phyloP scores from a whole-genome alignment of 1,140 invertebrate species.

The Ceratitis capitata region DNA sequence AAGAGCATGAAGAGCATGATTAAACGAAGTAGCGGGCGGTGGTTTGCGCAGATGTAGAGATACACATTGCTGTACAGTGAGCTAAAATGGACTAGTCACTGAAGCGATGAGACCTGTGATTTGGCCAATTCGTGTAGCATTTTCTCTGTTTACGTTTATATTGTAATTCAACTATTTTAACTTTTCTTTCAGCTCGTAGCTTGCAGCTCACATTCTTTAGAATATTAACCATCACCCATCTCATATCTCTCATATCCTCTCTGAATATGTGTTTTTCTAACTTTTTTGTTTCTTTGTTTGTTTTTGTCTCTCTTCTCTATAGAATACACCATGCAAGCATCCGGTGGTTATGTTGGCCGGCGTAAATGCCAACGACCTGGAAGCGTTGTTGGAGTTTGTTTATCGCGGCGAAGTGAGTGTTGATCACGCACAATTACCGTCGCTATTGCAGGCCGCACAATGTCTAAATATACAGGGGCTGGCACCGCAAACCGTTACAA shows the following conservation, averaged over 20 bases:
- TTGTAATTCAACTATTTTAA: constrained; percentile 4
- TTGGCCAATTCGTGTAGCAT: background rate
- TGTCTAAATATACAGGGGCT: constrained; percentile 73
- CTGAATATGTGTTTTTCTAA: background rate
- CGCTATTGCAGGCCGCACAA: constrained; percentile 72
- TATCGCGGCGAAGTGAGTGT: constrained; percentile 74
- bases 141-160: constrained; percentile 31
- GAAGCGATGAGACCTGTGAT: background rate
- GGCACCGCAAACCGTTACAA: constrained; percentile 67
- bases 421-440: constrained; percentile 71
- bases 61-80: background rate
- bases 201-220: too few species aligned
- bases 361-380: constrained; percentile 71
- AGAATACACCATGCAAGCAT: constrained; percentile 74
- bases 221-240: too few species aligned
- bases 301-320: constrained; percentile 36
- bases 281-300: background rate
- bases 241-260: background rate
- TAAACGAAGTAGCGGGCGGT: background rate
- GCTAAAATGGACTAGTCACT: background rate
- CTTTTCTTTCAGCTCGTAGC: background rate
- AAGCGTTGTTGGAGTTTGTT: constrained; percentile 73
- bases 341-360: constrained; percentile 75
- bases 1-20: constrained; percentile 12
- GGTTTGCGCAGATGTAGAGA: background rate